Conservation (phyloP, 2,113 vertebrate species). For the Nesogale talazaci region DNA sequence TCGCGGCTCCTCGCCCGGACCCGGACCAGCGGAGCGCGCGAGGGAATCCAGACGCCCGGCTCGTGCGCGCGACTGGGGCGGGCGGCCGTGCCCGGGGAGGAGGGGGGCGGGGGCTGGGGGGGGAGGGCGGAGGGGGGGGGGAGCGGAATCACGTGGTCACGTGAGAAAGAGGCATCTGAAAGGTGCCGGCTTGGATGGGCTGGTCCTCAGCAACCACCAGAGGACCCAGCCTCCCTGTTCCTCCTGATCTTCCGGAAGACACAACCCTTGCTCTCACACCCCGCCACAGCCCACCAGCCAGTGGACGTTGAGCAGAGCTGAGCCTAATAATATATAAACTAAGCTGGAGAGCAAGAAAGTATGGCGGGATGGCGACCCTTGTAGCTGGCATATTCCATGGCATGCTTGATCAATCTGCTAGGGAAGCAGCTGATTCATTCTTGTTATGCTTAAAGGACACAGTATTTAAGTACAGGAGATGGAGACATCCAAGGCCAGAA, state of each 20-base stretch:
- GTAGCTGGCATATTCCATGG: not conserved
- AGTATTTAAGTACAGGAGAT: not conserved
- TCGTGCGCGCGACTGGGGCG: slow-evolving; percentile 65
- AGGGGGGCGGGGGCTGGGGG: too few relatives aligned
- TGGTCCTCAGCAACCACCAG: not conserved
- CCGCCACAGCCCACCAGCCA: not conserved
- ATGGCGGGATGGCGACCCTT: not conserved
- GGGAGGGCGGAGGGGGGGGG: not conserved
- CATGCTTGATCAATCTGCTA: not conserved
- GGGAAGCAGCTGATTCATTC: slow-evolving; percentile 11
- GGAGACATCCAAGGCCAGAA: not conserved
- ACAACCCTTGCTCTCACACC: not conserved
- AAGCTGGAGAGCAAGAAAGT: not conserved
- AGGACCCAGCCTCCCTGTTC: not conserved
- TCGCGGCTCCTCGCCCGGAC: not conserved
- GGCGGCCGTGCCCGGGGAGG: too few relatives aligned
- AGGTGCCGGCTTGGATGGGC: slow-evolving; percentile 31
- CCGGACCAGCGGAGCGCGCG: slow-evolving; percentile 50
- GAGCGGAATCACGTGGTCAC: slow-evolving; percentile 72
- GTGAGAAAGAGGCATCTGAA: not conserved
- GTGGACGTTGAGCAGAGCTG: not conserved
- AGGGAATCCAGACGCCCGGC: slow-evolving; percentile 61
- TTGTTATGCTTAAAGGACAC: not conserved
- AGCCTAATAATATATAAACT: not conserved
- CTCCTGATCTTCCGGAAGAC: too few relatives aligned